Base-by-base conservation (phyloP, 2,113 vertebrate species). In the Dipodomys ordii region DNA sequence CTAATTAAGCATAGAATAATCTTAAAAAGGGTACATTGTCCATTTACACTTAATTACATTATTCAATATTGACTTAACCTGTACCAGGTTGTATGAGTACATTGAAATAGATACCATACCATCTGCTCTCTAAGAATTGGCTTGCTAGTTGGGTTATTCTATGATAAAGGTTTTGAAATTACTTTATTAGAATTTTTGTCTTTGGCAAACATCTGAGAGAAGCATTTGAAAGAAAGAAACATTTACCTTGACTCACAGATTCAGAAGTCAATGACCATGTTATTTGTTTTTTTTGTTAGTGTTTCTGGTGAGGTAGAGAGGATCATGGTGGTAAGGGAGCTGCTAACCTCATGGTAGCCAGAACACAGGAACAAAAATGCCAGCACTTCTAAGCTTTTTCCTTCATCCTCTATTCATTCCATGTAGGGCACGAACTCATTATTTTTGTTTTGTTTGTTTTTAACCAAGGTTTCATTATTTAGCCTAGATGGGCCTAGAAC, bases 91-190 rank as follows among this genome's bases (percentile, higher is more conserved):
- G 73, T 22, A 19, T 23, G 1, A n/a, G 11, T 25, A 77, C 2
- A 67, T 25, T 25, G 27, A 80, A 88, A 46, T 10, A 10, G 1
- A 49, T 72, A 7, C 0, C 23, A 44, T n/a, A 12, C 6, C 67
- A 1, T 65, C 30, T 83, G 8, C 19, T 60, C 22, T 53, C 13
- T 74, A 20, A 64, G 8, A 82, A 78, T 27, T 78, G 30, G 30
- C 6, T 64, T 32, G 53, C 20, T 30, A 18, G 7, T 46, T 3
- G 7, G 77, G 65, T 80, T 69, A 28, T 87, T 69, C 78, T 53
- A 27, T 10, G 15, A 77, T 53, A 62, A 81, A 71, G 32, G 77
- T 44, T 92, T 88, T 90, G 6, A 93, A 87, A 44, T 83, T 6
- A 23, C 10, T 44, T 11, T 73, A 5, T 13, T 71, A 39, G 9